Evolutionary conservation across 2,113 vertebrate genomes (phyloP), one percentile per base, ranked within the genome.

Genomic region (Lichenostomus cassidix): DNA sequence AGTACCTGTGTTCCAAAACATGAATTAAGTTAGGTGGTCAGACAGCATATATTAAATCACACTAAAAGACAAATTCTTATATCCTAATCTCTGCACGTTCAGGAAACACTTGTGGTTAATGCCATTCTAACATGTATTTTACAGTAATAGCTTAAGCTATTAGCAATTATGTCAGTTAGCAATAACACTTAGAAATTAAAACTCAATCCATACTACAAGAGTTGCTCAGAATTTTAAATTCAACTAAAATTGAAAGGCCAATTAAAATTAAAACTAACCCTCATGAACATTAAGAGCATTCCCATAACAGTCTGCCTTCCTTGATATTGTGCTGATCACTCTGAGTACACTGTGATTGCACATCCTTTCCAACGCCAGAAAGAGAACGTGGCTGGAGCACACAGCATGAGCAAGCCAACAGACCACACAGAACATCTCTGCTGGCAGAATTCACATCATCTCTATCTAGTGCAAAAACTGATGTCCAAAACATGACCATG

Each of bases 401-500:
- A 58, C 4, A 6, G 49, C 0, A 0, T 42, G 50, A 93, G n/a
- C 31, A 62, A 90, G 39, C 25, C 76, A 86, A 53, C 0, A 15
- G 41, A 90, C 12, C 46, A 67, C 7, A 9, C 4, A 69, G 18
- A 83, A 62, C 33, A 73, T 4, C 28, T 37, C 55, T 74, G 52
- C 69, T 14, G 31, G 28, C 37, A 69, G 62, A 76, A 76, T 17
- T 65, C 85, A 42, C 27, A 55, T 19, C 19, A 49, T 12, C 58
- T 58, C 9, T 11, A 8, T 1, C 53, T 37, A 31, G 13, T 11
- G 13, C 9, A 7, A 90, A 81, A 74, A 70, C 18, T 7, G 12
- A 22, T 0, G 0, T 11, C 33, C 64, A 83, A 39, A 70, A 75
- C 13, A 24, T 0, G 5, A 56, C 8, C 2, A 1, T 7, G 41